Evolutionary conservation across 2,113 vertebrate species (phyloP).

Genomic region (Cynopterus brachyotis): DNA sequence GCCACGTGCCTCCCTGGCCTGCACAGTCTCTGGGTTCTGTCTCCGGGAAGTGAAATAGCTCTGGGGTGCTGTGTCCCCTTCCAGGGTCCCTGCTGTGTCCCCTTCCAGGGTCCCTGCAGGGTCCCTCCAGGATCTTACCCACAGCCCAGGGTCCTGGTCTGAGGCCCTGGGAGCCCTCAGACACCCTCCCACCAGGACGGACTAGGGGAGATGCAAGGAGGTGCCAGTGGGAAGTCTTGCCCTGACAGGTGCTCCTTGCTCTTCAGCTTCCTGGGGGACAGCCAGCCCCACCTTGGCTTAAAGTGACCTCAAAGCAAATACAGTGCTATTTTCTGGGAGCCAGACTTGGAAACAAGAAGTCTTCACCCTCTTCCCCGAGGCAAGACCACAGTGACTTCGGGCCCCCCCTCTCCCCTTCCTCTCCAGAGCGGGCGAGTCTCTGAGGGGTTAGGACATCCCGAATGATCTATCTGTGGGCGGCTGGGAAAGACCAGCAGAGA

Average conservation of each 20-base stretch:
- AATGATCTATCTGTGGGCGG: not conserved
- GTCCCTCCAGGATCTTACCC: too few species aligned
- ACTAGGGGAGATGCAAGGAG: not conserved
- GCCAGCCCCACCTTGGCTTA: too few species aligned
- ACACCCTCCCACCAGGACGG: too few species aligned
- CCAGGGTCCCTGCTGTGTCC: too few species aligned
- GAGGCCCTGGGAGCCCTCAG: not conserved
- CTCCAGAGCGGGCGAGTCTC: too few species aligned
- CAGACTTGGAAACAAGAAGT: not conserved
- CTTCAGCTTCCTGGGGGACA: rapidly evolving
- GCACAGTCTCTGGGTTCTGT: too few species aligned
- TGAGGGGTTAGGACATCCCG: not conserved
- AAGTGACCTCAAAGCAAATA: not conserved
- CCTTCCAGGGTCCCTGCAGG: not conserved
- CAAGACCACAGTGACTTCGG: not conserved
- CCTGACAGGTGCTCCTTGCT: not conserved
- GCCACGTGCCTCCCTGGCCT: rapidly evolving
- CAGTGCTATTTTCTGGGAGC: not conserved
- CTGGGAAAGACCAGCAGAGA: not conserved
- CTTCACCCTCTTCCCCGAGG: not conserved
- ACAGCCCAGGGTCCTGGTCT: not conserved
- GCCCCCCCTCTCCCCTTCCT: not conserved
- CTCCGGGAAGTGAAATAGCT: too few species aligned
- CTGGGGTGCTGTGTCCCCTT: too few species aligned
- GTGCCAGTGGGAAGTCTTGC: not conserved